A percentile compares a stretch with the other conserved stretches of the same genome.
These are phyloP conservation scores for Drosophila albomicans DNA, from an alignment of 1,140 invertebrate species.

Conservation along the genomic window DNA sequence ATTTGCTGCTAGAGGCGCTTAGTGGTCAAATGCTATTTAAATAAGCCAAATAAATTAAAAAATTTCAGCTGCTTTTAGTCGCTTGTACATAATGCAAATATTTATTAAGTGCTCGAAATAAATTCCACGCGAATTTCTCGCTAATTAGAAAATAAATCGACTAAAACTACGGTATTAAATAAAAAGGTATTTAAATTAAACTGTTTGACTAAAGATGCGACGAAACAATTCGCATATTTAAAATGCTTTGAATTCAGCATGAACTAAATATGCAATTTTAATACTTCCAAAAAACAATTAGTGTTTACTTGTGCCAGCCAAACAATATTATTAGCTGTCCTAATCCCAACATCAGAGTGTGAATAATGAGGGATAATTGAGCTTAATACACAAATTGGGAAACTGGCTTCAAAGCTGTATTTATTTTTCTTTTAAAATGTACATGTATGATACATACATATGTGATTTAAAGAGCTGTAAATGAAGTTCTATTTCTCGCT, in stretches of 20 bases:
- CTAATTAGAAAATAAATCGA: slow-evolving; percentile 73
- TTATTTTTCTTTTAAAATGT: too few relatives aligned
- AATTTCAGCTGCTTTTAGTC: slow-evolving; percentile 1
- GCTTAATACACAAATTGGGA: too few relatives aligned
- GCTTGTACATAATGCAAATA: slow-evolving; percentile 42
- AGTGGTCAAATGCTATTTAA: slow-evolving; percentile 39
- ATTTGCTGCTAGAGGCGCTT: slow-evolving; percentile 54
- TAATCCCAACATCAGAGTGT: background rate
- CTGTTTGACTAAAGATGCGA: slow-evolving; percentile 6
- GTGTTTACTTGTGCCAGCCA: background rate
- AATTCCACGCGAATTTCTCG: slow-evolving; percentile 26
- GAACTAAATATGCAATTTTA: background rate
- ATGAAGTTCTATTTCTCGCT: too few relatives aligned
- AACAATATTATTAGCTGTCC: background rate
- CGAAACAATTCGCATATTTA: slow-evolving; percentile 10
- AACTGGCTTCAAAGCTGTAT: too few relatives aligned
- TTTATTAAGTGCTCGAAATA: slow-evolving; percentile 49
- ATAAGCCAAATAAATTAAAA: slow-evolving; percentile 14
- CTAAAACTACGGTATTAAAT: slow-evolving; percentile 43
- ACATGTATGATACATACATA: too few relatives aligned
- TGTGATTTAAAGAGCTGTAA: too few relatives aligned
- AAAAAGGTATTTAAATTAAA: slow-evolving; percentile 20
- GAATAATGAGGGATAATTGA: too few relatives aligned
- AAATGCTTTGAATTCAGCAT: background rate
- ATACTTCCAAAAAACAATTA: background rate